Evolutionary conservation across 2,113 vertebrate genomes (phyloP).

Genomic region (Dicaeum eximium): DNA sequence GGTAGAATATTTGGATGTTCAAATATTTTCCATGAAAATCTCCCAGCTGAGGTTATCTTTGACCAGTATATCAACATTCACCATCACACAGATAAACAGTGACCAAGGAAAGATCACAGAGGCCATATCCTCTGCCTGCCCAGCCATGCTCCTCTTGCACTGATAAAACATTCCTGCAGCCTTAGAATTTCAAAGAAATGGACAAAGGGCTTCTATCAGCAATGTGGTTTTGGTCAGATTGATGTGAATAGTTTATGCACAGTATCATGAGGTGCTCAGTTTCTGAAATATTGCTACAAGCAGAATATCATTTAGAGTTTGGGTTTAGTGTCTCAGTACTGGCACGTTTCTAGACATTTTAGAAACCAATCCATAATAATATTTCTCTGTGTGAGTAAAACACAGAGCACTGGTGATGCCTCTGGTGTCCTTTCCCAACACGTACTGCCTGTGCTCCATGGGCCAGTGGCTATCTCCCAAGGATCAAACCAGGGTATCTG

Average conservation of each 20-base stretch:
- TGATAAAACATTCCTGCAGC: neutral
- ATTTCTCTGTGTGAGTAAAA: neutral
- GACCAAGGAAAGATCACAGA: neutral
- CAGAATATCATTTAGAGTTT: neutral
- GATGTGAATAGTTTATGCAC: neutral
- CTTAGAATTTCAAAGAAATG: neutral
- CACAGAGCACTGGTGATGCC: neutral
- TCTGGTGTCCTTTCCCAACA: neutral
- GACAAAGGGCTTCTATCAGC: neutral
- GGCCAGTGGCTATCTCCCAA: neutral
- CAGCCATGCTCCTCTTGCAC: neutral
- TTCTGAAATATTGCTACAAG: neutral
- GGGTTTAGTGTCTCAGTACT: neutral
- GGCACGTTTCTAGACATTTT: neutral
- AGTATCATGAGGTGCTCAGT: neutral
- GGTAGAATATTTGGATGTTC: neutral
- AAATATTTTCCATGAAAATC: neutral
- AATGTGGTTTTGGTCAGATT: neutral
- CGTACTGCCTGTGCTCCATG: fast-evolving
- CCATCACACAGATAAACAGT: neutral
- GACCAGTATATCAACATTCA: neutral
- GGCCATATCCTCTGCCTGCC: neutral
- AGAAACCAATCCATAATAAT: neutral
- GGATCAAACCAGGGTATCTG: neutral
- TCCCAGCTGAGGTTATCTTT: neutral